Conservation (phyloP, 2,888 invertebrate genomes). For the Dynastes hyllus region DNA sequence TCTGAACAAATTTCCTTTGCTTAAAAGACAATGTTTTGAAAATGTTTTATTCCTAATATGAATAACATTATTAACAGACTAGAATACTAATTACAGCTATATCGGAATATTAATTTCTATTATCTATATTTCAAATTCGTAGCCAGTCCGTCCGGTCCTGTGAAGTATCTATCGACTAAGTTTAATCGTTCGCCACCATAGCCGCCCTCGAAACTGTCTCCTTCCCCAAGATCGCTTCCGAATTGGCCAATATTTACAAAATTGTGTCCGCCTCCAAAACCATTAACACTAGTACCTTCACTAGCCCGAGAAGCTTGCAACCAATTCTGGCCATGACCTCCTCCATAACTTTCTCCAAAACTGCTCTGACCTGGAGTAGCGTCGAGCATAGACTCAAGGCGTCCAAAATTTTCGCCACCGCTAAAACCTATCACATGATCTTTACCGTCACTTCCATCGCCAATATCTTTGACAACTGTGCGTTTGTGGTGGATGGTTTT, state of each 20-base stretch:
- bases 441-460: background rate
- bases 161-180: background rate
- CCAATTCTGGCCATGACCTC: slow-evolving; percentile 47
- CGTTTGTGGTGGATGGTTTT: slow-evolving; percentile 26
- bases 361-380: background rate
- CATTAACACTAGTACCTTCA: background rate
- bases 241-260: slow-evolving; percentile 1
- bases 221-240: background rate
- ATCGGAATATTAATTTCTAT: background rate
- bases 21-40: too few species aligned
- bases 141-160: background rate
- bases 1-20: too few species aligned
- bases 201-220: slow-evolving; percentile 4
- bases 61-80: slow-evolving; percentile 15
- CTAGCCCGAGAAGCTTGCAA: slow-evolving; percentile 19
- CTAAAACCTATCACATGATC: slow-evolving; percentile 31
- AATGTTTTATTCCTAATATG: too few species aligned
- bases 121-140: background rate
- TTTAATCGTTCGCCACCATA: background rate
- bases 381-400: background rate
- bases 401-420: background rate
- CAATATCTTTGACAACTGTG: background rate
- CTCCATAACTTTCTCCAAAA: slow-evolving; percentile 32
- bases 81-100: background rate
- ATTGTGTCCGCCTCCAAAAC: background rate